phyloP scores from a whole-genome alignment of 2,113 vertebrate genomes.

The Anoura caudifer region DNA sequence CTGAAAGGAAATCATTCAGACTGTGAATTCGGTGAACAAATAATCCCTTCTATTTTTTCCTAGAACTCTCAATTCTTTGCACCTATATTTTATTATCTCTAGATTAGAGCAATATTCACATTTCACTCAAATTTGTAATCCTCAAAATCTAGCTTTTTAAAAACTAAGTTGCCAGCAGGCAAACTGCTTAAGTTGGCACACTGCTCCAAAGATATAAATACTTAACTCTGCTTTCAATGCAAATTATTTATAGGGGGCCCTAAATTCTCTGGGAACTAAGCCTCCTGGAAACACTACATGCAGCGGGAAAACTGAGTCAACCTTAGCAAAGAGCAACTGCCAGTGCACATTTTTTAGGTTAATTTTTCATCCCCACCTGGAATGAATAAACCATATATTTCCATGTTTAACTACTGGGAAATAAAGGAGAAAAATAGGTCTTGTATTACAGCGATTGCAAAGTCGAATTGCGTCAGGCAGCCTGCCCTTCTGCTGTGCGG shows the following conservation, averaged over 20 bases:
- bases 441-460: neutral
- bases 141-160: conserved; percentile 15
- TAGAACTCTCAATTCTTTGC: neutral
- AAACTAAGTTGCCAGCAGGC: neutral
- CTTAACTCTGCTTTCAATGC: neutral
- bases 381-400: neutral
- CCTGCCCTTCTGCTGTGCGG: neutral
- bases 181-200: conserved; percentile 19
- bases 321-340: conserved; percentile 25
- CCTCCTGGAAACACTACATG: conserved; percentile 1
- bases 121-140: neutral
- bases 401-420: neutral
- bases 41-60: neutral
- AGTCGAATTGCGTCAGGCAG: neutral
- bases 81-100: neutral
- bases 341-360: neutral
- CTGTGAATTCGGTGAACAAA: neutral
- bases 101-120: neutral
- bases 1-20: conserved; percentile 65
- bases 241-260: conserved; percentile 63
- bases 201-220: conserved; percentile 12
- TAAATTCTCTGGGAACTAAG: conserved; percentile 35
- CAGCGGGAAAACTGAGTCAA: conserved; percentile 73
- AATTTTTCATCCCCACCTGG: neutral
- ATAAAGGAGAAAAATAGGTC: neutral